Evolutionary conservation across 2,888 invertebrate species (phyloP), one percentile per base, ranked within the genome.

Genomic region (Drosophila melanosoma): DNA sequence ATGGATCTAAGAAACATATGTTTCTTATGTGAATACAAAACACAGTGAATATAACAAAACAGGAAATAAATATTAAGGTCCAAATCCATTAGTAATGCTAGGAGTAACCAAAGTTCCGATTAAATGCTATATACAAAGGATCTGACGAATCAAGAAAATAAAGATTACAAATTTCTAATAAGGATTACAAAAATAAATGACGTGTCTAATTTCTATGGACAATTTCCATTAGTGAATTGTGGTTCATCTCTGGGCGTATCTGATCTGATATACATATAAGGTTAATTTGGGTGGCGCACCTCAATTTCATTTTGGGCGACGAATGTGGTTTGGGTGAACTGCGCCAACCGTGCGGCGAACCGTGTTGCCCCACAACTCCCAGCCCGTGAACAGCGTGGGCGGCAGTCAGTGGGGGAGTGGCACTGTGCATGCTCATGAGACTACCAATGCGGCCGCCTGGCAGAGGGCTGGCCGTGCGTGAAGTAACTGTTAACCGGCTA

Each of bases 241-340:
- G 20, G 53, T 48, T 36, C 45, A 76, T 68, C 66, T 61, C 12
- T 20, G 20, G 12, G 53, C 17, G n/a, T 32, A 10, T 40, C 38
- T 20, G 49, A 51, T 26, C n/a, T 40, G 12, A 52, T 49, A 10
- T 15, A 42, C 3, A 45, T 17, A 29, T 11, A 12, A 4, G n/a
- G 12, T 38, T 26, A 38, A 29, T 26, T 26, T 40, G 12, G 36
- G 15, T 42, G 56, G 61, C 90, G 78, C 89, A 97, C 97, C 98
- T 97, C 93, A 98, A 95, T 94, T 98, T 98, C 96, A 98, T 96
- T 94, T 98, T 98, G 77, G 98, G 98, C 90, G 97, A 97, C 84
- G 96, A 96, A 89, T 97, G 97, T 77, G 96, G 95, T 87, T 95
- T 94, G 35, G 95, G 94, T 64, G 95, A 94, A 81, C 94, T 95